phyloP scores from a whole-genome alignment of 1,140 invertebrate species.

The Limonius californicus region DNA sequence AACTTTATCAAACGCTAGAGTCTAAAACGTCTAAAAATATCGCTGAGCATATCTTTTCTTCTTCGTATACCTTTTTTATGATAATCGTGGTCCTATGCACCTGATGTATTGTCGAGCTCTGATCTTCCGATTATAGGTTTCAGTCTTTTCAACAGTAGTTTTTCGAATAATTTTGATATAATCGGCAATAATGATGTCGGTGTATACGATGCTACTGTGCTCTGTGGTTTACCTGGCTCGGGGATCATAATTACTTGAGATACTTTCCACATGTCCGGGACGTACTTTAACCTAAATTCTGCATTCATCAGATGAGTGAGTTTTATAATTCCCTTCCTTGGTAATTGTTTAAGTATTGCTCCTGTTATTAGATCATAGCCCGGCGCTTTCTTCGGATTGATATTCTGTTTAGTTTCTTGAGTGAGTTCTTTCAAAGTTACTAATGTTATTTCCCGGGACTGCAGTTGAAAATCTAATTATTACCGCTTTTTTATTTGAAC shows the following conservation, averaged over 20 bases:
- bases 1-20: too few species aligned
- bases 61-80: too few species aligned
- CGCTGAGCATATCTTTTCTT: too few species aligned
- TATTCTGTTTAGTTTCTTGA: slow-evolving; percentile 15
- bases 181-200: slow-evolving; percentile 41
- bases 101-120: slow-evolving; percentile 18
- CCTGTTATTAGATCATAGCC: slow-evolving; percentile 35
- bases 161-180: too few species aligned
- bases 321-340: slow-evolving; percentile 25
- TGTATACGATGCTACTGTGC: slow-evolving; percentile 32
- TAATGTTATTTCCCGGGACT: too few species aligned
- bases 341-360: slow-evolving; percentile 30
- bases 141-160: slow-evolving; percentile 22
- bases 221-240: slow-evolving; percentile 38
- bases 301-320: slow-evolving; percentile 25
- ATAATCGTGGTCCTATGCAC: too few species aligned
- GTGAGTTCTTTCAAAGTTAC: too few species aligned
- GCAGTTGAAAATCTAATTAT: too few species aligned
- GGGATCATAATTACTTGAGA: slow-evolving; percentile 39
- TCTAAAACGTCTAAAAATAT: too few species aligned
- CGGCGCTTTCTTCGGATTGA: slow-evolving; percentile 31
- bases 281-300: slow-evolving; percentile 21
- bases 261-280: slow-evolving; percentile 40
- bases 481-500: too few species aligned
- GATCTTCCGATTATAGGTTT: slow-evolving; percentile 24